These are phyloP conservation scores for Uromys caudimaculatus DNA, from an alignment of 2,797 vertebrate genomes.

Conservation along the genomic window DNA sequence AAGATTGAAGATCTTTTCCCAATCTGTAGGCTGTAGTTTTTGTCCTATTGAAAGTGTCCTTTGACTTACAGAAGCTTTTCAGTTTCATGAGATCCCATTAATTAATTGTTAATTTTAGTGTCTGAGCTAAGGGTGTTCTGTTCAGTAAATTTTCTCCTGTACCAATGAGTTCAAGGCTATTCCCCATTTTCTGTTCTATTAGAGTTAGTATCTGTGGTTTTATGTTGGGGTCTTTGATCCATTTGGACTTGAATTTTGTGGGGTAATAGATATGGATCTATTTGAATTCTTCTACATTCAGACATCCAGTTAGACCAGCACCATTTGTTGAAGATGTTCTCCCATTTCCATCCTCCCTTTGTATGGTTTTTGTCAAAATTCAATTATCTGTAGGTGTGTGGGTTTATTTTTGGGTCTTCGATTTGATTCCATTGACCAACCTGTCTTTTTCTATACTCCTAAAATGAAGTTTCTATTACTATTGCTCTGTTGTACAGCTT, in stretches of 20 bases:
- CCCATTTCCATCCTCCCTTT: background rate
- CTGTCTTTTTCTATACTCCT: background rate
- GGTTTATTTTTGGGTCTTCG: background rate
- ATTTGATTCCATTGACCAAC: background rate
- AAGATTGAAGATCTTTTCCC: background rate
- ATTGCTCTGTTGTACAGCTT: background rate
- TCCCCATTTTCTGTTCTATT: background rate
- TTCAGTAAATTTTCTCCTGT: background rate
- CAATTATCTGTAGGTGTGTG: background rate
- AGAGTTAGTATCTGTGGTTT: background rate
- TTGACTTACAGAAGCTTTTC: background rate
- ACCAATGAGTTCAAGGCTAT: background rate
- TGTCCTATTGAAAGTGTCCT: background rate
- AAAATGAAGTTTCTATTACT: background rate
- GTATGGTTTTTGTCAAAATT: background rate
- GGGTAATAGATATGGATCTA: background rate
- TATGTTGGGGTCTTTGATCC: background rate
- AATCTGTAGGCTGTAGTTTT: background rate
- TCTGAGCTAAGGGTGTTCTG: background rate
- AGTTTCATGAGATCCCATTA: background rate
- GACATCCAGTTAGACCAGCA: background rate
- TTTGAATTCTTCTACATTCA: background rate
- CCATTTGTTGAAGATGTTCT: background rate
- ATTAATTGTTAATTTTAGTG: background rate
- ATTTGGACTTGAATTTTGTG: background rate